phyloP scores from a whole-genome alignment of 2,113 vertebrate genomes.

The Myodes glareolus region DNA sequence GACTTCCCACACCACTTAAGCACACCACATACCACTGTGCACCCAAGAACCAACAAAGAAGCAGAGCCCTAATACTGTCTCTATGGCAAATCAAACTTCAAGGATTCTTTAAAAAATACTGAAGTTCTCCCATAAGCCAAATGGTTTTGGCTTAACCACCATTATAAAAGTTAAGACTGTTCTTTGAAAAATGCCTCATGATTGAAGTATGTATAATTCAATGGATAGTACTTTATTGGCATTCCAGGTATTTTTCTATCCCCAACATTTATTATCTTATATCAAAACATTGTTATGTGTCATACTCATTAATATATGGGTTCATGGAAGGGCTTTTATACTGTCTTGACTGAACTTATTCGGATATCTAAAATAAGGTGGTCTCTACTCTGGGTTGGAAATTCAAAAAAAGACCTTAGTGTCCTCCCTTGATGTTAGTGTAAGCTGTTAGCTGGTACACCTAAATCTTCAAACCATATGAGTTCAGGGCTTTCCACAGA shows the following conservation, averaged over 20 bases:
- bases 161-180: neutral
- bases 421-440: neutral
- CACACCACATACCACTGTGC: neutral
- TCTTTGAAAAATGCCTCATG: neutral
- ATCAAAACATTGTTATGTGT: neutral
- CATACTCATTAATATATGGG: neutral
- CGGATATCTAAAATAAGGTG: neutral
- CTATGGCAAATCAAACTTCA: conserved; percentile 46
- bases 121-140: neutral
- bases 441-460: neutral
- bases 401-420: neutral
- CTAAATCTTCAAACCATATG: neutral
- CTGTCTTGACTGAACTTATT: neutral
- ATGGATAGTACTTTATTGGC: too few species aligned
- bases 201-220: neutral
- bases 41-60: conserved; percentile 51
- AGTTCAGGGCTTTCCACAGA: neutral
- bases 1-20: neutral
- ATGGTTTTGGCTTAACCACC: conserved; percentile 11
- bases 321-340: neutral
- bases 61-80: conserved; percentile 3
- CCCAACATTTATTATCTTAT: neutral
- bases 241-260: neutral
- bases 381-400: neutral
- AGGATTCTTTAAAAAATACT: neutral